Evolutionary conservation across 2,888 invertebrate genomes (phyloP), one percentile per base, ranked within the genome.

Genomic region (Oasisia sp.): DNA sequence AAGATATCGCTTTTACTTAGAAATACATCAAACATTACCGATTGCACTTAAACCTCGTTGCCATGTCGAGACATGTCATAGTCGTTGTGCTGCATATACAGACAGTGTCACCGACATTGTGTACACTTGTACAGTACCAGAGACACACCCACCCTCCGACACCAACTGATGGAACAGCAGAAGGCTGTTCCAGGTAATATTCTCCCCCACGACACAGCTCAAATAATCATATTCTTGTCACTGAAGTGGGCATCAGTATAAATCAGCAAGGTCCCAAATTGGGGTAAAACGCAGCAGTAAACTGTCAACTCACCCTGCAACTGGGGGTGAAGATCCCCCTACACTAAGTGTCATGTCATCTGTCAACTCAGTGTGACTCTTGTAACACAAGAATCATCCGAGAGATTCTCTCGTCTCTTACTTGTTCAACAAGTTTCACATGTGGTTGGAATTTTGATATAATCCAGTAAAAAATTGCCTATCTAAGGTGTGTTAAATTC

Each of bases 1-100:
- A 74, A 74, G 74, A 74, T 74, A 74, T 74, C 74, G 74, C 74
- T 74, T 74, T 74, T 74, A 74, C 27, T 74, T 74, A 74, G 74
- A 74, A 74, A 74, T 74, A 74, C 74, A 74, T 74, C 74, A 74
- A 74, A 74, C 74, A 74, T 74, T 74, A 74, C 74, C 27, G 74
- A 74, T 74, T 74, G 74, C 74, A 74, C 74, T 27, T n/a, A 74
- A n/a, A 74, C 74, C 74, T 74, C 74, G 27, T 74, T 27, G 27
- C 27, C 74, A 74, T 74, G 74, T 74, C n/a, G 27, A 27, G 27
- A 74, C 74, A 74, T 74, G 74, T 74, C 74, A 74, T 74, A 7
- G 74, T 74, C 27, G n/a, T 19, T 19, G 7, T 74, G 74, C 27
- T 74, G 74, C 74, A 27, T 19, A n/a, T 74, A 74, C 74, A 27